These are phyloP conservation scores for Chironomus striatipennis DNA, from an alignment of 1,140 invertebrate species.

Conservation along the genomic window DNA sequence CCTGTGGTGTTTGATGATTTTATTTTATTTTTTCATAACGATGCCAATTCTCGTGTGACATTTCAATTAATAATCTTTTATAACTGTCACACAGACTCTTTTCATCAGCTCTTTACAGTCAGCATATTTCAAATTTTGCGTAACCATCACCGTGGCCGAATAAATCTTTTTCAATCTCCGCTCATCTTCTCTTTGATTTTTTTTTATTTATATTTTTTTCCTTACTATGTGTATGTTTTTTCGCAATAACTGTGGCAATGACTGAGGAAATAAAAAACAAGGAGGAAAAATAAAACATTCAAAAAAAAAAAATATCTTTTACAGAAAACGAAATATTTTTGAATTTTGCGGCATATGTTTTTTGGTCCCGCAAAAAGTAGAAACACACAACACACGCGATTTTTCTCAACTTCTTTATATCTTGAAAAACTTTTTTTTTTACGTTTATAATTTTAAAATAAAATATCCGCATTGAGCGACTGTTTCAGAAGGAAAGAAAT, in stretches of 20 bases:
- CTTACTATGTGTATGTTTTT: not conserved
- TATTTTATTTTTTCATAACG: not conserved
- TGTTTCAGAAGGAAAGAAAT: constrained; percentile 9
- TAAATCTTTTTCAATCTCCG: constrained; percentile 7
- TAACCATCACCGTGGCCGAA: not conserved
- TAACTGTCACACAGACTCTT: not conserved
- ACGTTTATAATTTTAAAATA: not conserved
- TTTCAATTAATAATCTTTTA: not conserved
- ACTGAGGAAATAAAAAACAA: not conserved
- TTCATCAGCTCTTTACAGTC: too few species aligned
- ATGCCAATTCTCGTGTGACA: constrained; percentile 6
- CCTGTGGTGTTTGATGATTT: not conserved
- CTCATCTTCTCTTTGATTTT: not conserved
- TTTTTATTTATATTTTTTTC: not conserved
- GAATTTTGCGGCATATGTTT: constrained; percentile 20
- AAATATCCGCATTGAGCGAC: constrained; percentile 1
- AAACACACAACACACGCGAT: not conserved
- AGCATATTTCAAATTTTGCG: not conserved
- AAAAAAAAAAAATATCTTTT: too few species aligned
- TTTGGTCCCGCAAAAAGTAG: not conserved
- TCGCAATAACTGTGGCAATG: not conserved
- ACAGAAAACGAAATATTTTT: constrained; percentile 17
- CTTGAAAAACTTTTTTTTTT: not conserved
- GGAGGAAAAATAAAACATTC: not conserved
- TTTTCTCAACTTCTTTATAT: not conserved